phyloP scores from a whole-genome alignment of 2,888 invertebrate genomes.

The Cryptocephalus moraei region DNA sequence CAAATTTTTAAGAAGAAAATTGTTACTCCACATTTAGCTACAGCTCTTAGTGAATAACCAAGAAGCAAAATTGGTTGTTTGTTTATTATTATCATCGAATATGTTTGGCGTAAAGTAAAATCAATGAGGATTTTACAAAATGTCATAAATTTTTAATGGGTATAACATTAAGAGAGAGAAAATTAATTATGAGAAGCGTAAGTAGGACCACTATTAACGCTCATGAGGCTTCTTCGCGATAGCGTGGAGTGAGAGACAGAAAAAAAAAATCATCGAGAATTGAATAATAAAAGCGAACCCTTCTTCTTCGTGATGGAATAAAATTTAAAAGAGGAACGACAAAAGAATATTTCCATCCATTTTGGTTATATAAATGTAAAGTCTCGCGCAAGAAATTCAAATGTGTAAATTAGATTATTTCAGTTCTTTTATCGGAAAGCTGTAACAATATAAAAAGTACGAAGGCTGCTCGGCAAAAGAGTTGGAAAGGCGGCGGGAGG shows the following conservation, averaged over 20 bases:
- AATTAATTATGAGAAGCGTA: too few relatives aligned
- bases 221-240: too few relatives aligned
- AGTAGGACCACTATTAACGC: too few relatives aligned
- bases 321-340: constrained; percentile 32
- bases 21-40: too few relatives aligned
- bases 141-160: too few relatives aligned
- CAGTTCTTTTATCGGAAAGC: constrained; percentile 35
- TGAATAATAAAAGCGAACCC: constrained; percentile 31
- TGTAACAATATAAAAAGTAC: constrained; percentile 34
- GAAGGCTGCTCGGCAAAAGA: constrained; percentile 20
- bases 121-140: too few relatives aligned
- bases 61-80: too few relatives aligned
- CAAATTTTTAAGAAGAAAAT: too few relatives aligned
- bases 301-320: constrained; percentile 27
- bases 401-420: constrained; percentile 39
- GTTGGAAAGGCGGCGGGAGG: constrained; percentile 27
- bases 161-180: too few relatives aligned
- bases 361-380: constrained; percentile 37
- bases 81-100: too few relatives aligned
- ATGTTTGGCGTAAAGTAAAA: too few relatives aligned
- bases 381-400: constrained; percentile 36
- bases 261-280: constrained; percentile 27
- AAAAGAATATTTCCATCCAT: constrained; percentile 36
- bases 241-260: background rate
- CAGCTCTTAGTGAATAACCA: too few relatives aligned